Evolutionary conservation across 2,888 invertebrate species (phyloP).

Genomic region (Imbricaverruca yamaguchii): DNA sequence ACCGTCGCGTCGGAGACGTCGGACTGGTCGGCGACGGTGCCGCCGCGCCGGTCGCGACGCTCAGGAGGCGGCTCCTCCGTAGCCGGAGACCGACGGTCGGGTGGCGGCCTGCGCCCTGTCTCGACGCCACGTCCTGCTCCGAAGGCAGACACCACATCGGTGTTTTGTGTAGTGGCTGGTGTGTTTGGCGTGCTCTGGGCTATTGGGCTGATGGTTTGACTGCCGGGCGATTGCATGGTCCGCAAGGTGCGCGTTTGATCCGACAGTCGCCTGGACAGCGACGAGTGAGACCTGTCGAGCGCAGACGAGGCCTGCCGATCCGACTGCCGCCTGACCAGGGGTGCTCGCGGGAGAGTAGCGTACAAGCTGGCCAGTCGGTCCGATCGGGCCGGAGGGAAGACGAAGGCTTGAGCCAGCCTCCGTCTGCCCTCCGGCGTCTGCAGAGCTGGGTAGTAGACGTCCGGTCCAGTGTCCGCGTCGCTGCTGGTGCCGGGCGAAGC

Average conservation of each 20-base stretch:
- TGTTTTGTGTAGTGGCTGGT: no score
- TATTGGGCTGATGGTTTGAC: neutral
- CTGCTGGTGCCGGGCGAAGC: conserved; percentile 64
- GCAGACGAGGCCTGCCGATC: conserved; percentile 44
- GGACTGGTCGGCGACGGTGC: no score
- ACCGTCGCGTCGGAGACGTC: no score
- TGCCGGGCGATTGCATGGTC: conserved; percentile 70
- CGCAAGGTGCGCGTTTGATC: conserved; percentile 73
- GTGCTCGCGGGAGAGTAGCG: conserved; percentile 66
- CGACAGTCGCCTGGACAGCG: conserved; percentile 85
- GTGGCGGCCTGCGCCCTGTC: no score
- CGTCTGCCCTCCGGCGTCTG: conserved; percentile 65
- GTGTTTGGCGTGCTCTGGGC: neutral
- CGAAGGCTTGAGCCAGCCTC: conserved; percentile 59
- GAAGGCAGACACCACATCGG: no score
- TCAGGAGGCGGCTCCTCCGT: no score
- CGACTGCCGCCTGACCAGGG: conserved; percentile 54
- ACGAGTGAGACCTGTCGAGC: conserved; percentile 60
- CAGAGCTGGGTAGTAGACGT: conserved; percentile 76
- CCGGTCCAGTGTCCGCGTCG: conserved; percentile 68
- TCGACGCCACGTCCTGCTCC: no score
- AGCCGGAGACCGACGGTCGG: no score
- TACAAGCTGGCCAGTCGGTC: conserved; percentile 88
- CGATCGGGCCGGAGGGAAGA: conserved; percentile 51
- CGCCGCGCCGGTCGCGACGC: no score